Conservation (phyloP, 2,888 invertebrate species). For the Chrysodeixis includens region DNA sequence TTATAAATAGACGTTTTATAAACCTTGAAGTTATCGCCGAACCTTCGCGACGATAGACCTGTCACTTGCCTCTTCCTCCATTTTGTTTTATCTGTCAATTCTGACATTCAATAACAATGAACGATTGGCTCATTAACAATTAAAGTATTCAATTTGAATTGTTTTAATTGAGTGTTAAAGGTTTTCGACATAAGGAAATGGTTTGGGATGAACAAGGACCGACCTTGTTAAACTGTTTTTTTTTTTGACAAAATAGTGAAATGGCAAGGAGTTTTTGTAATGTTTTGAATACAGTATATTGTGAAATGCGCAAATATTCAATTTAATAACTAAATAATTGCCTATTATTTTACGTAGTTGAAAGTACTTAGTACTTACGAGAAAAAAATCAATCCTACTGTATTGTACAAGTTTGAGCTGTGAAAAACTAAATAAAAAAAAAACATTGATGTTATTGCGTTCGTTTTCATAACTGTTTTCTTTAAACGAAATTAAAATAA, state of each 20-base stretch:
- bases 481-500: slow-evolving; percentile 20
- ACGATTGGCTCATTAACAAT: slow-evolving; percentile 25
- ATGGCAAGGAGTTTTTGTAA: too few relatives aligned
- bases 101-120: slow-evolving; percentile 76
- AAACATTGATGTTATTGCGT: too few relatives aligned
- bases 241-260: too few relatives aligned
- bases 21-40: slow-evolving; percentile 55
- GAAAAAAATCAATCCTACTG: too few relatives aligned
- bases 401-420: too few relatives aligned
- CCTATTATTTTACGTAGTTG: too few relatives aligned
- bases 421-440: too few relatives aligned
- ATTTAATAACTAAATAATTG: too few relatives aligned
- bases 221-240: too few relatives aligned
- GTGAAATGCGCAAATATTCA: too few relatives aligned
- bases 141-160: slow-evolving; percentile 68
- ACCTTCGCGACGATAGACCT: slow-evolving; percentile 69
- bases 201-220: not conserved
- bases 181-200: slow-evolving; percentile 7
- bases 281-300: not conserved
- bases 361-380: too few relatives aligned
- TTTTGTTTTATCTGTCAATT: slow-evolving; percentile 52
- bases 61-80: slow-evolving; percentile 75
- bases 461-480: slow-evolving; percentile 11
- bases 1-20: slow-evolving; percentile 20
- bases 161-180: slow-evolving; percentile 37